A percentile compares a stretch with the other conserved stretches of the same genome.
phyloP scores from a whole-genome alignment of 2,797 vertebrate species.

The Valencia hispanica region DNA sequence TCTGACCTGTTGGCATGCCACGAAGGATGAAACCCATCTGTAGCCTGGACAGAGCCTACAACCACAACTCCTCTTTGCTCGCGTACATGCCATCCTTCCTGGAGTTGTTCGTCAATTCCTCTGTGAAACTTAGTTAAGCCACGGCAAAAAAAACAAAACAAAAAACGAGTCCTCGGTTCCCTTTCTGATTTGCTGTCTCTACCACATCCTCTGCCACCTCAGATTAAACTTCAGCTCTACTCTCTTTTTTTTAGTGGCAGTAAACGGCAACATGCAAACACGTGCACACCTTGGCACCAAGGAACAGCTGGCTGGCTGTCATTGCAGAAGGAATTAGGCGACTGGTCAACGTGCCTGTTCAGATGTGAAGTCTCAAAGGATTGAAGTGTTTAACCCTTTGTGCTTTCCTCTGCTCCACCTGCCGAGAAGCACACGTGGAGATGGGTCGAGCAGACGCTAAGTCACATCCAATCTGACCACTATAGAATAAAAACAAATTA shows the following conservation, averaged over 20 bases:
- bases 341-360: slow-evolving; percentile 66
- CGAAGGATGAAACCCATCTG: slow-evolving; percentile 1
- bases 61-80: slow-evolving; percentile 8
- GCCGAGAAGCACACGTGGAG: slow-evolving; percentile 16
- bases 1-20: slow-evolving; percentile 25
- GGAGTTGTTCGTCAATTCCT: not conserved
- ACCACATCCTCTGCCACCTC: slow-evolving; percentile 36
- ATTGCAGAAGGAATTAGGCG: slow-evolving; percentile 62
- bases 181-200: slow-evolving; percentile 20
- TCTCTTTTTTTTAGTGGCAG: not conserved
- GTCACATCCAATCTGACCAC: not conserved
- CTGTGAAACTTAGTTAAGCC: slow-evolving; percentile 10
- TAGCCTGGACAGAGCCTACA: slow-evolving; percentile 2
- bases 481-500: not conserved
- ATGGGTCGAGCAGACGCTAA: slow-evolving; percentile 9
- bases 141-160: slow-evolving; percentile 5
- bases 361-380: slow-evolving; percentile 70
- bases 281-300: slow-evolving; percentile 12
- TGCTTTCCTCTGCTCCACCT: slow-evolving; percentile 12
- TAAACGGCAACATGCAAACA: slow-evolving; percentile 12
- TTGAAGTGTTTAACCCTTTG: slow-evolving; percentile 48
- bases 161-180: not conserved
- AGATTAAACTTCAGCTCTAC: not conserved
- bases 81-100: slow-evolving; percentile 1
- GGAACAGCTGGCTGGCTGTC: slow-evolving; percentile 58